Evolutionary conservation across 2,888 invertebrate genomes (phyloP).

Genomic region (Sinopyrophorus schimmeli): DNA sequence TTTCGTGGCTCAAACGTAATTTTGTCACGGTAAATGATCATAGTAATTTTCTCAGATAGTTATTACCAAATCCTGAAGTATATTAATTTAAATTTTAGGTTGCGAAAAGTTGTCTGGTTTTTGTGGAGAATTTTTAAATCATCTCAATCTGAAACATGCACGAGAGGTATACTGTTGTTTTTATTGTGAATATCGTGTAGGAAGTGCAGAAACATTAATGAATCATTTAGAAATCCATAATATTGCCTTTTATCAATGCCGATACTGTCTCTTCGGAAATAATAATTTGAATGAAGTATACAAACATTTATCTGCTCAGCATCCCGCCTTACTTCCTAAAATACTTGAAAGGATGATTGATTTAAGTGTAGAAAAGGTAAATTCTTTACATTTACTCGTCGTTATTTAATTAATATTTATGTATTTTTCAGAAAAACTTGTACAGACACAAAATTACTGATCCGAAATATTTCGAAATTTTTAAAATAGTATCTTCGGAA

Average conservation of each 20-base stretch:
- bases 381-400: too few relatives aligned
- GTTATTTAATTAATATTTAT: too few relatives aligned
- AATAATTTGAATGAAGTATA: slow-evolving; percentile 52
- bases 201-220: neutral
- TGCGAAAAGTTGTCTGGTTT: slow-evolving; percentile 14
- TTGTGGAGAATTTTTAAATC: slow-evolving; percentile 23
- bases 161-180: slow-evolving; percentile 10
- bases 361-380: too few relatives aligned
- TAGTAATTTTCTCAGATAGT: too few relatives aligned
- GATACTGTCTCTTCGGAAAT: slow-evolving; percentile 56
- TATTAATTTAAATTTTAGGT: slow-evolving; percentile 20
- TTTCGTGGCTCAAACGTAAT: too few relatives aligned
- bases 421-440: too few relatives aligned
- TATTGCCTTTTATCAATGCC: slow-evolving; percentile 57
- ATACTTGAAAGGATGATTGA: too few relatives aligned
- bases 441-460: too few relatives aligned
- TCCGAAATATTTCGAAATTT: too few relatives aligned
- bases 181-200: slow-evolving; percentile 4
- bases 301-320: slow-evolving; percentile 56
- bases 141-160: slow-evolving; percentile 14
- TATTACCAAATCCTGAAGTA: too few relatives aligned
- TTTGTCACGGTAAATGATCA: too few relatives aligned
- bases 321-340: slow-evolving; percentile 52
- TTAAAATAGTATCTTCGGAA: too few relatives aligned
- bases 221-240: slow-evolving; percentile 50